Conservation (phyloP, 2,797 vertebrate genomes). For the Gallirallus australis region DNA sequence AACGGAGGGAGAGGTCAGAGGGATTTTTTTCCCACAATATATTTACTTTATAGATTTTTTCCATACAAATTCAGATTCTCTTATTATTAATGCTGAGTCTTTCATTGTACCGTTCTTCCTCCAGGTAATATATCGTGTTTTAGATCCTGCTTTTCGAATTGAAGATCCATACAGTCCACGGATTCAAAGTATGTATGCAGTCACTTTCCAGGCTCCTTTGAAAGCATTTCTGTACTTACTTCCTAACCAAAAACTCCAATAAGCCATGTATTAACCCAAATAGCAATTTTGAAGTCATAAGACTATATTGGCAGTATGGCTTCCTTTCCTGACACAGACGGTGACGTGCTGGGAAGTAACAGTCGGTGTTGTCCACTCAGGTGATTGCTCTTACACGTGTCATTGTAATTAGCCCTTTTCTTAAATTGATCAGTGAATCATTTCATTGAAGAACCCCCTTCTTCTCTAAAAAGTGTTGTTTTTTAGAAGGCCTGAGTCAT, state of each 20-base stretch:
- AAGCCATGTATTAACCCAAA: accelerated
- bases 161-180: conserved; percentile 94
- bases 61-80: not conserved
- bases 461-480: not conserved
- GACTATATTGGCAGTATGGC: not conserved
- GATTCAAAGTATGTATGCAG: conserved; percentile 89
- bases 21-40: not conserved
- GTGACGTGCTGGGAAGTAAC: not conserved
- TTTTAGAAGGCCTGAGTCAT: not conserved
- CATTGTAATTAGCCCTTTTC: not conserved
- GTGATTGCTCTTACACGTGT: not conserved
- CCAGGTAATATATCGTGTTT: conserved; percentile 94
- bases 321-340: not conserved
- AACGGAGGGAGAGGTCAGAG: conserved; percentile 92
- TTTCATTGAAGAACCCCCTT: not conserved
- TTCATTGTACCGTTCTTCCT: not conserved
- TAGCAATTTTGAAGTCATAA: not conserved
- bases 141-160: conserved; percentile 95
- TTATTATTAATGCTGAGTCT: not conserved
- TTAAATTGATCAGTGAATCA: not conserved
- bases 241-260: not conserved
- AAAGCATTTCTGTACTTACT: not conserved
- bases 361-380: not conserved
- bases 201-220: not conserved
- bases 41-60: not conserved